Conservation (phyloP, 2,888 invertebrate genomes). For the Drosophila anomalipes region DNA sequence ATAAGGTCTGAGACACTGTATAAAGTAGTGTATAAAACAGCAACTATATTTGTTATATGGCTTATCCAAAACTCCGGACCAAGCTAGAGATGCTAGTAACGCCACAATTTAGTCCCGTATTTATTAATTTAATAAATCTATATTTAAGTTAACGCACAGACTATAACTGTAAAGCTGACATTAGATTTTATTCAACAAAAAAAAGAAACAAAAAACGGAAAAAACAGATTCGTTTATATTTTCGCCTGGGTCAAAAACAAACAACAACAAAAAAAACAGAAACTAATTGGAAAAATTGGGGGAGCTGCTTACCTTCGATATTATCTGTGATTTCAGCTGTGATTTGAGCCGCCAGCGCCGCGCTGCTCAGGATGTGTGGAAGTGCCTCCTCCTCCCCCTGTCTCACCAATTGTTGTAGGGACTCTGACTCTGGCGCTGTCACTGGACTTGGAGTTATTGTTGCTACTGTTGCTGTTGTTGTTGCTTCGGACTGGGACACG, state of each 20-base stretch:
- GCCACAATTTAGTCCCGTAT: background rate
- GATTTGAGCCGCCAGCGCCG: conserved; percentile 61
- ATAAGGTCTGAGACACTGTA: background rate
- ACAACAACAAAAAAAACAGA: background rate
- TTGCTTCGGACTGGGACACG: conserved; percentile 37
- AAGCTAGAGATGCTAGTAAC: background rate
- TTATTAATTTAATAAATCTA: background rate
- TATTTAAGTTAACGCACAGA: background rate
- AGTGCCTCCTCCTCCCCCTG: conserved; percentile 19
- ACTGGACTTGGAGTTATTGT: conserved; percentile 16
- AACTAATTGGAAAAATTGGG: background rate
- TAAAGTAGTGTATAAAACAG: background rate
- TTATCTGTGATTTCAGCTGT: conserved; percentile 80
- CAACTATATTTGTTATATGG: no score
- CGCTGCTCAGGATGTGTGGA: conserved; percentile 11
- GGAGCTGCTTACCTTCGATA: conserved; percentile 74
- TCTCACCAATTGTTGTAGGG: conserved; percentile 14
- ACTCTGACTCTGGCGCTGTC: conserved; percentile 15
- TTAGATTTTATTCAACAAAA: background rate
- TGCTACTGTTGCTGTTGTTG: background rate
- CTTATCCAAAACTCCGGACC: background rate
- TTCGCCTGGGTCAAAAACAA: conserved; percentile 22
- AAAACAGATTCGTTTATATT: conserved; percentile 16
- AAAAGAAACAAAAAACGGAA: background rate
- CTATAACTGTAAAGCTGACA: background rate